These are phyloP conservation scores for Catharus minimus DNA, from an alignment of 2,113 vertebrate species.

Conservation along the genomic window DNA sequence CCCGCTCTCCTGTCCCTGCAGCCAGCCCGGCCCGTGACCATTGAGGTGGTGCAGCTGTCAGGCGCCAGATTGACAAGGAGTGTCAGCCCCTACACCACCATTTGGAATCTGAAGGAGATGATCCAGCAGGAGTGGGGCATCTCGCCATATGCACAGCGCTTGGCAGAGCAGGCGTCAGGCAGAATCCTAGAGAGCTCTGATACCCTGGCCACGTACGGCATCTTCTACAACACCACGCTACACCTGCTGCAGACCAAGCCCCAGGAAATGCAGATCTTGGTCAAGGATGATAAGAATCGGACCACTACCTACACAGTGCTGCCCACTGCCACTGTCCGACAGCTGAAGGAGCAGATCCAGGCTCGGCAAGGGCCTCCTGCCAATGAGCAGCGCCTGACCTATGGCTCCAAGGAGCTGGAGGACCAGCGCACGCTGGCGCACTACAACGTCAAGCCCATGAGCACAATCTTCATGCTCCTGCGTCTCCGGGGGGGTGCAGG, in stretches of 20 bases:
- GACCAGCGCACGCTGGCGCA: background rate
- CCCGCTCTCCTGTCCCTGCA: background rate
- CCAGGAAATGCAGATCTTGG: background rate
- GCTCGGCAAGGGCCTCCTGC: rapidly evolving
- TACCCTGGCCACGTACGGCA: background rate
- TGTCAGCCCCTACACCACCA: background rate
- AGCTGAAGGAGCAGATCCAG: constrained; percentile 27
- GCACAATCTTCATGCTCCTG: constrained; percentile 17
- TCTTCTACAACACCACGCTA: constrained; percentile 12
- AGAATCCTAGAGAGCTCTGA: background rate
- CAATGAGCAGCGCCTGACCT: background rate
- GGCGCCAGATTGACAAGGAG: rapidly evolving
- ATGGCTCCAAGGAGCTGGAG: background rate
- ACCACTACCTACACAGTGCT: background rate
- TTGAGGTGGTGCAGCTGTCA: background rate
- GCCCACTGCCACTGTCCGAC: background rate
- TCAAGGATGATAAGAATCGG: background rate
- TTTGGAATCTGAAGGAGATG: background rate
- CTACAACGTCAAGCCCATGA: background rate
- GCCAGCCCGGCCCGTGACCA: background rate
- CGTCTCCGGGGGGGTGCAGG: background rate
- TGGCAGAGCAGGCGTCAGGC: background rate
- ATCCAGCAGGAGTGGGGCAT: background rate
- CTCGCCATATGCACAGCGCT: background rate
- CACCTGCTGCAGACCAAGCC: background rate